Conservation (phyloP, 2,888 invertebrate genomes). For the Sarcophaga caerulescens region DNA sequence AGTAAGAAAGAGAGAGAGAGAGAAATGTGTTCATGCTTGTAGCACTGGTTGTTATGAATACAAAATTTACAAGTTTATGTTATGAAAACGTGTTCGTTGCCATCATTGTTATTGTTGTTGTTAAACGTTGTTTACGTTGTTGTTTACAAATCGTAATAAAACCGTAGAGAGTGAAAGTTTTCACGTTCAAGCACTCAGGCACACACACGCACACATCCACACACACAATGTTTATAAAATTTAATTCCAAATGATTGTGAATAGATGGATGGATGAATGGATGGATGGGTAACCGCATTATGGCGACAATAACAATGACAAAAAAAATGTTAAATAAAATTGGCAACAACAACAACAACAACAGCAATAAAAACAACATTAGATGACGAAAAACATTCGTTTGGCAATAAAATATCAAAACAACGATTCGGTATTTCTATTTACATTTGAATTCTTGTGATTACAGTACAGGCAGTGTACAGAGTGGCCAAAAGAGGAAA, state of each 20-base stretch:
- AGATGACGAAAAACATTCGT: not conserved
- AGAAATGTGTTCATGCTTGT: not conserved
- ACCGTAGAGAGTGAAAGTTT: not conserved
- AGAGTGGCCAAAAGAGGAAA: too few relatives aligned
- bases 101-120: not conserved
- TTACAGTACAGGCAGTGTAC: too few relatives aligned
- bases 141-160: not conserved
- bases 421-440: not conserved
- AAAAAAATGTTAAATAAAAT: not conserved
- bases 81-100: not conserved
- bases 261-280: not conserved
- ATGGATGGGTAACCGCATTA: not conserved
- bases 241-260: not conserved
- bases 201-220: not conserved
- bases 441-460: not conserved
- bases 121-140: not conserved
- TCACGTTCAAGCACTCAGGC: not conserved
- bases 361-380: conserved; percentile 14
- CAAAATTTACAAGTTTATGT: not conserved
- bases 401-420: not conserved
- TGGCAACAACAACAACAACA: conserved; percentile 26
- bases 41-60: not conserved
- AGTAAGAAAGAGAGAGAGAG: too few relatives aligned
- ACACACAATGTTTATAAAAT: not conserved
- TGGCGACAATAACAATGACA: not conserved